Evolutionary conservation across 2,113 vertebrate genomes (phyloP).

Genomic region (Brachyistius frenatus): DNA sequence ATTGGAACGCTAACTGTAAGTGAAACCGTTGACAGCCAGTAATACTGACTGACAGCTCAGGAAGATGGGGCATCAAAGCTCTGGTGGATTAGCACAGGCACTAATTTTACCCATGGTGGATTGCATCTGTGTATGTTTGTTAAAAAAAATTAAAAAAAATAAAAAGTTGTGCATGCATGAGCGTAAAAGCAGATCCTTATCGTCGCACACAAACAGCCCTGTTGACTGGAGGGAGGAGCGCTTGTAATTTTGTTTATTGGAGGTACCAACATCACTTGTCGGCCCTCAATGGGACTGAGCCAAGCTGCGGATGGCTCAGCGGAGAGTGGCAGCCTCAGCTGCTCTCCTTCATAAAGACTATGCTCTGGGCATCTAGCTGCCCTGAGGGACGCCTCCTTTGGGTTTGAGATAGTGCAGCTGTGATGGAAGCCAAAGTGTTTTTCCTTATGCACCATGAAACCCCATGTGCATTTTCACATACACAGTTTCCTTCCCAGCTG

Average conservation of each 20-base stretch:
- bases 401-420: slow-evolving; percentile 67
- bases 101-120: slow-evolving; percentile 75
- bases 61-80: slow-evolving; percentile 49
- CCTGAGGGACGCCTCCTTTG: slow-evolving; percentile 55
- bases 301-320: slow-evolving; percentile 42
- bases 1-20: slow-evolving; percentile 79
- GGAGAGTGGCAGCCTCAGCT: slow-evolving; percentile 78
- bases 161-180: neutral
- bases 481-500: slow-evolving; percentile 18
- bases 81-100: slow-evolving; percentile 60
- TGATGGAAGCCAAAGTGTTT: slow-evolving; percentile 68
- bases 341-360: slow-evolving; percentile 58
- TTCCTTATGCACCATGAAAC: slow-evolving; percentile 43
- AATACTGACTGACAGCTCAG: slow-evolving; percentile 76
- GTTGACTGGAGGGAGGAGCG: slow-evolving; percentile 42
- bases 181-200: slow-evolving; percentile 30
- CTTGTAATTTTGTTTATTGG: slow-evolving; percentile 67
- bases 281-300: slow-evolving; percentile 45
- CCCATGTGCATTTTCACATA: slow-evolving; percentile 48
- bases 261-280: slow-evolving; percentile 67
- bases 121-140: slow-evolving; percentile 43
- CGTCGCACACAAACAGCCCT: slow-evolving; percentile 45
- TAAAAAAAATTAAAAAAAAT: neutral
- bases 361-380: slow-evolving; percentile 53
- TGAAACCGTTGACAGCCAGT: slow-evolving; percentile 77